These are phyloP conservation scores for Pocillopora meandrina DNA, from an alignment of 92 coral and sea anemone genomes.

Conservation along the genomic window DNA sequence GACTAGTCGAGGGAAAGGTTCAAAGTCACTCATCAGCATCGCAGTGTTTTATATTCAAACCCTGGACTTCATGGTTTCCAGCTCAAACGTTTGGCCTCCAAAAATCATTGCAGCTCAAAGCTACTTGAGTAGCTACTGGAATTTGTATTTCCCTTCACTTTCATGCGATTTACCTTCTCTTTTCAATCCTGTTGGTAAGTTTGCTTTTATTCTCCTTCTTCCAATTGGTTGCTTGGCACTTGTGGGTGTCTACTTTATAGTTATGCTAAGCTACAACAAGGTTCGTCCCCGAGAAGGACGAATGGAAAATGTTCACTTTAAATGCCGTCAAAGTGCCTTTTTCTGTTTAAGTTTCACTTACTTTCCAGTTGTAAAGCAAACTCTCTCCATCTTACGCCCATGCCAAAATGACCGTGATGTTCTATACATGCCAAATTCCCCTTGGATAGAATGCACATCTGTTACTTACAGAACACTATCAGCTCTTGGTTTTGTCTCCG, in stretches of 20 bases:
- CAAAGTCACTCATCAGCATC: constrained; percentile 53
- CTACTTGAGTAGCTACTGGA: constrained; percentile 57
- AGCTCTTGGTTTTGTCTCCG: constrained; percentile 43
- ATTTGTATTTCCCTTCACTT: too few relatives aligned
- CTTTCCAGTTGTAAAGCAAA: constrained; percentile 72
- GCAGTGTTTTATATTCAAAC: constrained; percentile 74
- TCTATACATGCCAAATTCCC: constrained; percentile 50
- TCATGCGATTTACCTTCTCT: too few relatives aligned
- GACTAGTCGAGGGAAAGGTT: constrained; percentile 48
- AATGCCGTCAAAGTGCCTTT: constrained; percentile 60
- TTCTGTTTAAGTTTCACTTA: constrained; percentile 62
- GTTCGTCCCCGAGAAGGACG: constrained; percentile 15
- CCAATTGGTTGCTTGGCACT: constrained; percentile 49
- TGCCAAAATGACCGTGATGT: constrained; percentile 45
- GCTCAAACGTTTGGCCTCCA: constrained; percentile 70
- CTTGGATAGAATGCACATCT: constrained; percentile 74
- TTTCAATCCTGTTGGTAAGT: neutral
- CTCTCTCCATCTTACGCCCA: constrained; percentile 59
- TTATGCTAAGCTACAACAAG: constrained; percentile 29
- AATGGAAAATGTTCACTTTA: constrained; percentile 36
- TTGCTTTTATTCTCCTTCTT: constrained; percentile 59
- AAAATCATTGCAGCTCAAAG: constrained; percentile 55
- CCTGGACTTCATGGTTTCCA: constrained; percentile 71
- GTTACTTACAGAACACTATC: constrained; percentile 29
- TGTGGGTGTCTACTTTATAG: constrained; percentile 40